Evolutionary conservation across 2,113 vertebrate species (phyloP).

Genomic region (Lethenteron reissneri): DNA sequence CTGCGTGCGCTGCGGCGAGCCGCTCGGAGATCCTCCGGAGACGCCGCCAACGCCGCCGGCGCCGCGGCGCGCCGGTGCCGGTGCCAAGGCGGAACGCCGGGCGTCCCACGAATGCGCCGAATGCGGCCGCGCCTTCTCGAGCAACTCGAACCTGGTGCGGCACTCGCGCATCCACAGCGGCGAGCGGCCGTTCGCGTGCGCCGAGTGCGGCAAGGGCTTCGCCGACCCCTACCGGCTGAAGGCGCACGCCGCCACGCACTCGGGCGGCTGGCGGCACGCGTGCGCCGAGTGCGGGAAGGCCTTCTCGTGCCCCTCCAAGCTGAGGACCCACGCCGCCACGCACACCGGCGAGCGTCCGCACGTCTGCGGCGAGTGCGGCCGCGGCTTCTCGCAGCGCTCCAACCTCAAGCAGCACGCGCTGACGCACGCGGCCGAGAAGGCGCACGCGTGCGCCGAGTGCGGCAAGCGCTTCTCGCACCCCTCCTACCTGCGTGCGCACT

Average conservation of each 20-base stretch:
- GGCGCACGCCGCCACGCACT: not conserved
- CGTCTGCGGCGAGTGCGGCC: not conserved
- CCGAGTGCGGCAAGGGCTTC: not conserved
- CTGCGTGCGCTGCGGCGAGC: no score
- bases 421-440: conserved; percentile 18
- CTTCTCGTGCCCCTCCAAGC: conserved; percentile 12
- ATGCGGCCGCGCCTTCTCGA: not conserved
- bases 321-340: not conserved
- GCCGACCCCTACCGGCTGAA: not conserved
- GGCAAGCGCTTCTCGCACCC: conserved; percentile 45
- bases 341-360: conserved; percentile 1
- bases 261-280: not conserved
- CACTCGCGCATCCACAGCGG: conserved; percentile 1
- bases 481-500: conserved; percentile 43
- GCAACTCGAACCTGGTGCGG: not conserved
- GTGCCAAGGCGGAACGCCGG: no score
- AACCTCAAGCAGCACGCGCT: conserved; percentile 24
- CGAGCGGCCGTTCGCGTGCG: not conserved
- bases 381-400: conserved; percentile 10
- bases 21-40: no score
- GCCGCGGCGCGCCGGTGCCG: no score
- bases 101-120: not conserved
- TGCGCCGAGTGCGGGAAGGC: not conserved
- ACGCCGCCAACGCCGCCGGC: no score
- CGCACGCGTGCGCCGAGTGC: not conserved